A percentile compares a stretch with the other conserved stretches of the same genome.
phyloP scores from a whole-genome alignment of 2,888 invertebrate species.

The Diarsia dahlii region DNA sequence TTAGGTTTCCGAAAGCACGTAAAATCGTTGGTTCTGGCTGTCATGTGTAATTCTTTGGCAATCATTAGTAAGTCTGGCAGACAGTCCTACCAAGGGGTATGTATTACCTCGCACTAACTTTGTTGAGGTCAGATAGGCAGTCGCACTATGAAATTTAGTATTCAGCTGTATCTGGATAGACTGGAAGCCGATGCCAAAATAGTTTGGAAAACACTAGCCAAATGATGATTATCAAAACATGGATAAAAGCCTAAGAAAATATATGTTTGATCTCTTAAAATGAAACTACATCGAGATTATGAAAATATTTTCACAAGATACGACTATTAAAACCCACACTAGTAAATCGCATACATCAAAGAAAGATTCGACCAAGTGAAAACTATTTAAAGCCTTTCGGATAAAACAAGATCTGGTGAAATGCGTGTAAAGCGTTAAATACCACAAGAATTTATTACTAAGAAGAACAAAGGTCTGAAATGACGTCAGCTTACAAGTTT shows the following conservation, averaged over 20 bases:
- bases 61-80: background rate
- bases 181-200: background rate
- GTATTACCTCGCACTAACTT: background rate
- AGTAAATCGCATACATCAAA: background rate
- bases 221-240: background rate
- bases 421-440: constrained; percentile 3
- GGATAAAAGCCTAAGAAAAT: background rate
- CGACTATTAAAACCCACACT: background rate
- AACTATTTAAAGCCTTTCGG: constrained; percentile 6
- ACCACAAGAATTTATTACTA: constrained; percentile 30
- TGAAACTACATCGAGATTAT: background rate
- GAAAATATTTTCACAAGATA: background rate
- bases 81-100: background rate
- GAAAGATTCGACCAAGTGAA: constrained; percentile 4
- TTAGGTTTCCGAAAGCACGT: background rate
- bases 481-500: constrained; percentile 2
- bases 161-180: background rate
- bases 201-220: background rate
- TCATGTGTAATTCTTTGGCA: background rate
- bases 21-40: background rate
- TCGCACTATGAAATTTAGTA: background rate
- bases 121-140: background rate
- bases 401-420: constrained; percentile 8
- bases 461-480: constrained; percentile 6
- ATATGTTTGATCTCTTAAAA: background rate